phyloP scores from a whole-genome alignment of 2,113 vertebrate species.

The Neolamprologus variostigma region DNA sequence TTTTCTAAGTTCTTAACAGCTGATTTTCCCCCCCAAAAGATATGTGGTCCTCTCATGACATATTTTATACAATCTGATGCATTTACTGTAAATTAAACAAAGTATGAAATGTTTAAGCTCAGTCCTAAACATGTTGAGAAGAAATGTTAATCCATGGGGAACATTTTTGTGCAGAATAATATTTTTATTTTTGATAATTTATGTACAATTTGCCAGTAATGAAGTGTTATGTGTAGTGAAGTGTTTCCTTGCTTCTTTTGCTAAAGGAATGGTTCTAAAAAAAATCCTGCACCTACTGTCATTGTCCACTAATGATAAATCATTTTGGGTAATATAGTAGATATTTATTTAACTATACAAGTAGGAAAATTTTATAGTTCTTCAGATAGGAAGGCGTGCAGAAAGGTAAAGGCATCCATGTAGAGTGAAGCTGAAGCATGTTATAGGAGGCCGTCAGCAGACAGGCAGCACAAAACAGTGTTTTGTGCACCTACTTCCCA shows the following conservation, averaged over 20 bases:
- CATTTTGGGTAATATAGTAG: not conserved
- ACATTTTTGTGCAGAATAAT: not conserved
- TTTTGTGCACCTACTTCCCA: not conserved
- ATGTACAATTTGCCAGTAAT: not conserved
- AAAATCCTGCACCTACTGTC: not conserved
- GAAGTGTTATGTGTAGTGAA: not conserved
- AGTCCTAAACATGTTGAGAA: not conserved
- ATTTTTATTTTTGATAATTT: not conserved
- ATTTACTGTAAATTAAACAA: not conserved
- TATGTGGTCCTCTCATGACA: not conserved
- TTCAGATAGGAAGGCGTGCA: not conserved
- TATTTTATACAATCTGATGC: not conserved
- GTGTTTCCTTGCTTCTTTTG: not conserved
- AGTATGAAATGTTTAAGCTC: not conserved
- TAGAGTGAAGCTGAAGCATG: not conserved
- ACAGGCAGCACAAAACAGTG: not conserved
- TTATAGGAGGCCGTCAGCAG: not conserved
- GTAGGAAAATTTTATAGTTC: not conserved
- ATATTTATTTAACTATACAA: not conserved
- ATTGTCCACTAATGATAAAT: not conserved
- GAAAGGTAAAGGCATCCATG: not conserved
- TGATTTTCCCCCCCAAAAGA: rapidly evolving
- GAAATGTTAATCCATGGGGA: not conserved
- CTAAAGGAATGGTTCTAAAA: not conserved
- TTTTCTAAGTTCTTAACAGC: not conserved